Evolutionary conservation across 2,888 invertebrate species (phyloP), one percentile per base, ranked within the genome.

Genomic region (Microplitis manilae): DNA sequence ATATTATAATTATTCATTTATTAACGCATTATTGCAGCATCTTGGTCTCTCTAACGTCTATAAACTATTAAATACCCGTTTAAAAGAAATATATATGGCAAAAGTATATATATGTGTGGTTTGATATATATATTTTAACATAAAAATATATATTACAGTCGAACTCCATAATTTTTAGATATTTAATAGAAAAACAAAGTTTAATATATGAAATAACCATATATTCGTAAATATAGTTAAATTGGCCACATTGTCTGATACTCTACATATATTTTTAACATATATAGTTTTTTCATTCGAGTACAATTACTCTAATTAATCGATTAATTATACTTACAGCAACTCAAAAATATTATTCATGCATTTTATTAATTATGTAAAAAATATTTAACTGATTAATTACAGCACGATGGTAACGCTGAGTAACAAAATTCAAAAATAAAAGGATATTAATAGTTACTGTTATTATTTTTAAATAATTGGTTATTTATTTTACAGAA

Each of bases 401-500:
- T 50, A 50, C 15, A 74, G 15, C 59, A 59, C 15, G 15, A 30
- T 30, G 30, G 30, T 30, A 30, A 30, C 4, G 30, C 30, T 30
- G 30, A 59, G 38, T 68, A 38, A 75, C 60, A 20, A 50, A 59
- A 30, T 30, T 17, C 9, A 60, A 20, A 61, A 64, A 13, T 9
- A 41, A 61, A 65, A 75, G 59, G 9, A 40, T 60, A 7, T 50
- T 6, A 64, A 68, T 5, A 50, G 7, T 50, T 50, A 9, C 65
- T 38, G 6, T 65, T 41, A 20, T 70, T 61, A 38, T 68, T 64
- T 68, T 67, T 50, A 64, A 41, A 6, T 9, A 6, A 5, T 65
- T 41, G 73, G 82, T 81, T 81, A 83, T 79, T 30, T 2, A 84
- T 61, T 80, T 86, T 82, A 20, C 87, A 89, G 89, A 85, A 86